Evolutionary conservation across 1,140 invertebrate genomes (phyloP).

Genomic region (Neuroterus valhalla): DNA sequence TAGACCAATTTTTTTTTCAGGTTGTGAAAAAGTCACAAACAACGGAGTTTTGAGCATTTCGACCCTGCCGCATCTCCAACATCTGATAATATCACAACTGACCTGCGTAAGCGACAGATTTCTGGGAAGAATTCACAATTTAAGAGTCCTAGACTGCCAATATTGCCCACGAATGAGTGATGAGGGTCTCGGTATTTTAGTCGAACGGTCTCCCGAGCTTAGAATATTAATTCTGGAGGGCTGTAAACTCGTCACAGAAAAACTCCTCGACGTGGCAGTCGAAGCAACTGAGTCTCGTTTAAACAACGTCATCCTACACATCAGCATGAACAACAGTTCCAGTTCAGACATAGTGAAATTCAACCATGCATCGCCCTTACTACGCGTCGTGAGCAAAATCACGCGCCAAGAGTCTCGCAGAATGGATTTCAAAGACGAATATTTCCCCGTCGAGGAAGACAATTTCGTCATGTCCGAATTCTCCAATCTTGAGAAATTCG

Average conservation of each 20-base stretch:
- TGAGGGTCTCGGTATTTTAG: constrained; percentile 4
- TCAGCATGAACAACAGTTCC: not conserved
- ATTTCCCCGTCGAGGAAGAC: not conserved
- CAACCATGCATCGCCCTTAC: not conserved
- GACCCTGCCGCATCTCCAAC: not conserved
- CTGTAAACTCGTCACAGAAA: constrained; percentile 3
- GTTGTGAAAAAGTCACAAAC: not conserved
- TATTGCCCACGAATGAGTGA: constrained; percentile 8
- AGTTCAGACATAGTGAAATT: not conserved
- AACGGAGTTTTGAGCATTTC: constrained; percentile 21
- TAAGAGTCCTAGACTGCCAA: constrained; percentile 2
- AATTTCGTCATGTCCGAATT: constrained; percentile 39
- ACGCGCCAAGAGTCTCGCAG: not conserved
- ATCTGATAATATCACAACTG: not conserved
- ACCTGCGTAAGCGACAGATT: not conserved
- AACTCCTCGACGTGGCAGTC: constrained; percentile 3
- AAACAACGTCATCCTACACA: not conserved
- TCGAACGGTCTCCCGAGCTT: not conserved
- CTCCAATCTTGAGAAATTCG: constrained; percentile 38
- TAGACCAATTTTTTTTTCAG: not conserved
- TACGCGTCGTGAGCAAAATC: not conserved
- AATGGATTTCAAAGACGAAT: constrained; percentile 7
- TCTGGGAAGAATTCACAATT: not conserved
- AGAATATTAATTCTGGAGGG: constrained; percentile 2
- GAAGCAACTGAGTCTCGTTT: not conserved